Conservation (phyloP, 2,113 vertebrate species). For the Lipophrys pholis region DNA sequence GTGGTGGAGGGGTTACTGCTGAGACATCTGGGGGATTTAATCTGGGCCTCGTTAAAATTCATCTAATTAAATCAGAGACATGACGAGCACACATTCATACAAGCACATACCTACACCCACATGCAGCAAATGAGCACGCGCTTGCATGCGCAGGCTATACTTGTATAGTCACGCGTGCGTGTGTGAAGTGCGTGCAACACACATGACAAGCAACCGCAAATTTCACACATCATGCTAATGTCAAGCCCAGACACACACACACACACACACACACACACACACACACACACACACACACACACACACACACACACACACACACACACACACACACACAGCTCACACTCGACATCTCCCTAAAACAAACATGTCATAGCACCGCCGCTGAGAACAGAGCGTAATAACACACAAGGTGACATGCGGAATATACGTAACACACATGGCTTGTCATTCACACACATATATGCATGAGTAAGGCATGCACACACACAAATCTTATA, state of each 20-base stretch:
- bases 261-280: slow-evolving; percentile 59
- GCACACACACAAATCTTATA: slow-evolving; percentile 53
- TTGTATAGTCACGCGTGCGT: background rate
- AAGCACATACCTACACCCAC: slow-evolving; percentile 53
- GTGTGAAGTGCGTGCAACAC: slow-evolving; percentile 14
- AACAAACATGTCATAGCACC: slow-evolving; percentile 61
- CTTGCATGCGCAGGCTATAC: slow-evolving; percentile 6
- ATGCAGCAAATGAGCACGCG: slow-evolving; percentile 7
- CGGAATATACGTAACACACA: slow-evolving; percentile 30
- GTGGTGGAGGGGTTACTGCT: slow-evolving; percentile 72
- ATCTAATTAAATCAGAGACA: slow-evolving; percentile 87
- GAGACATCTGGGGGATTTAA: slow-evolving; percentile 87
- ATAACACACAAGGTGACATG: slow-evolving; percentile 40
- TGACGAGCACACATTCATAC: slow-evolving; percentile 73
- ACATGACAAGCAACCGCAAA: background rate
- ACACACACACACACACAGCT: slow-evolving; percentile 54
- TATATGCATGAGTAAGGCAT: slow-evolving; percentile 18
- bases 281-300: slow-evolving; percentile 21
- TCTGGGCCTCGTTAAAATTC: slow-evolving; percentile 86
- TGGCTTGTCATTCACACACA: slow-evolving; percentile 18
- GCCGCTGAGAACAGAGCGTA: slow-evolving; percentile 25
- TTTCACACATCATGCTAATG: slow-evolving; percentile 35
- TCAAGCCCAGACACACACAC: slow-evolving; percentile 54
- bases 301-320: slow-evolving; percentile 13
- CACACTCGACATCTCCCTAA: slow-evolving; percentile 53